Base-by-base conservation (phyloP, 2,113 vertebrate genomes). In the Periophthalmus modestus region DNA sequence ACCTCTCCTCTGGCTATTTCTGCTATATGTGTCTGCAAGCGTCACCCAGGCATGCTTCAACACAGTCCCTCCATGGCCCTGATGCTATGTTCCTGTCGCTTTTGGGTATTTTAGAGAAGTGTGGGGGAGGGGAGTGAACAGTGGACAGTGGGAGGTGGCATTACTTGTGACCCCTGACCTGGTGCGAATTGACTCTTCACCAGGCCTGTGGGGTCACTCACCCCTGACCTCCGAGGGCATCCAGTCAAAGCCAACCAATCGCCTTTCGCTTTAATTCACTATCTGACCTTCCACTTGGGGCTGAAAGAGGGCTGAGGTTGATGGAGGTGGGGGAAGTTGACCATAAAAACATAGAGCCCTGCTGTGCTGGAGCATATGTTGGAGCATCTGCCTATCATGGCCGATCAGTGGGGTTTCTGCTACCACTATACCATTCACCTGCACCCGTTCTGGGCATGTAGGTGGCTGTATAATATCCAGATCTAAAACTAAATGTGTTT, bases 141-240 rank as follows among this genome's bases (percentile, higher is more conserved):
- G 55, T 57, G 36, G 46, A 50, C 9, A 28, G 65, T 62, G 16
- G 43, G 52, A 10, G 63, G 81, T 57, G 43, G 78, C 72, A 82
- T 88, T 88, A 83, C 77, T 77, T 55, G 69, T 14, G 50, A 82
- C 88, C 90, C 88, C 77, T 93, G 88, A 89, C 89, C 85, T 81
- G 50, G 74, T 79, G 78, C 87, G 89, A 91, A 93, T 93, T 91
- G 87, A 91, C 91, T 93, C 84, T 89, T 92, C 89, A 89, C 89
- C 79, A 84, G 87, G 88, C 83, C 87, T 84, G 84, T 76, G 83
- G 75, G 89, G 91, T 91, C 81, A 54, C 54, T 84, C 82, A 92
- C 90, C 92, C 84, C 76, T 86, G 90, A 91, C 84, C 90, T 69
- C 69, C 24, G 43, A 73, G 89, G 86, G 89, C 82, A 19, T 46